These are phyloP conservation scores for Crotophaga sulcirostris DNA, from an alignment of 2,113 vertebrate genomes.

Conservation along the genomic window DNA sequence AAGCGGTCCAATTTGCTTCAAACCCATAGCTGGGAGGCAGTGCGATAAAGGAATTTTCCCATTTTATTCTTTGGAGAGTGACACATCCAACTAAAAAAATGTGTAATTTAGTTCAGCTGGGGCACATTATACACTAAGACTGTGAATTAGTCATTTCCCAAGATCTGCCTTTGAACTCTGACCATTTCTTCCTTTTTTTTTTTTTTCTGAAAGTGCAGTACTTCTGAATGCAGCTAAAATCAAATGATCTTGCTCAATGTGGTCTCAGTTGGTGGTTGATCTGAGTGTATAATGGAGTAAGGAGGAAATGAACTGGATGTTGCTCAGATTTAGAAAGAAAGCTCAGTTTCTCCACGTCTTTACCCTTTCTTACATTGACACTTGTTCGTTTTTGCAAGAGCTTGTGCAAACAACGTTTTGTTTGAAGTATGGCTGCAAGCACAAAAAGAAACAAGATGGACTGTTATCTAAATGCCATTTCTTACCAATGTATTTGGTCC, in stretches of 20 bases:
- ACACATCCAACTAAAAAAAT: slow-evolving; percentile 4
- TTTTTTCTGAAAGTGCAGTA: not conserved
- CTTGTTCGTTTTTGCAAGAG: not conserved
- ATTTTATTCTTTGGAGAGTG: not conserved
- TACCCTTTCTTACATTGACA: not conserved
- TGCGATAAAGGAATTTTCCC: not conserved
- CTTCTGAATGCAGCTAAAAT: slow-evolving; percentile 8
- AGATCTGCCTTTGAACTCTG: slow-evolving; percentile 43
- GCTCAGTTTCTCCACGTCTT: not conserved
- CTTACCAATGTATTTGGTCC: slow-evolving; percentile 36
- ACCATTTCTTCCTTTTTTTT: not conserved
- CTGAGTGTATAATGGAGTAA: not conserved
- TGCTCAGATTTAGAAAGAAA: not conserved
- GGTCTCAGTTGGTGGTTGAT: not conserved
- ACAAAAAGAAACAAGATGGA: not conserved
- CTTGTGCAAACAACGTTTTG: slow-evolving; percentile 20
- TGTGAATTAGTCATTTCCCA: slow-evolving; percentile 35
- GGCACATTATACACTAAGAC: not conserved
- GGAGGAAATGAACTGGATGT: not conserved
- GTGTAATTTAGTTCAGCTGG: slow-evolving; percentile 18
- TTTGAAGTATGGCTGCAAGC: not conserved
- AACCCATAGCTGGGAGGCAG: not conserved
- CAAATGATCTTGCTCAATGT: not conserved
- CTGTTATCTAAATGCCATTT: slow-evolving; percentile 42
- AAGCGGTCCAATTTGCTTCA: slow-evolving; percentile 19